phyloP scores from a whole-genome alignment of 2,113 vertebrate species.

The Percina caprodes region DNA sequence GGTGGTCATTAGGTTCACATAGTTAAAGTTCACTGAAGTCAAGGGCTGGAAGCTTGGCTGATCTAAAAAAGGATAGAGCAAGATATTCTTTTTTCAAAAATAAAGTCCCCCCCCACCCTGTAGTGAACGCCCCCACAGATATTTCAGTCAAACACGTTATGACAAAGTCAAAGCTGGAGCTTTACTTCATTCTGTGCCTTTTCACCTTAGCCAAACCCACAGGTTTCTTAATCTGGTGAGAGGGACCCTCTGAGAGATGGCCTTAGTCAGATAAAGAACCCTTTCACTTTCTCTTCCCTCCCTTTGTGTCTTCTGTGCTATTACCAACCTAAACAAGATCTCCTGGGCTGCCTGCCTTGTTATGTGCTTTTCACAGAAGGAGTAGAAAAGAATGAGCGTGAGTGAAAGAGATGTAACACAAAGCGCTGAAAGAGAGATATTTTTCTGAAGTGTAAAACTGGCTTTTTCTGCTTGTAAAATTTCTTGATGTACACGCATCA shows the following conservation, averaged over 20 bases:
- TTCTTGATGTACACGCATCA: conserved; percentile 29
- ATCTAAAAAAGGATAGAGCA: conserved; percentile 30
- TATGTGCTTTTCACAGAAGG: conserved; percentile 30
- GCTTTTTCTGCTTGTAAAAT: conserved; percentile 50
- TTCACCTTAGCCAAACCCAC: conserved; percentile 50
- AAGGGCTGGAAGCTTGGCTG: conserved; percentile 39
- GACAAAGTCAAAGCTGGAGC: conserved; percentile 22
- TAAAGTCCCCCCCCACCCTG: conserved; percentile 32
- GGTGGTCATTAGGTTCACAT: conserved; percentile 48
- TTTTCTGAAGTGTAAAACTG: conserved; percentile 32
- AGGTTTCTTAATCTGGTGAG: conserved; percentile 49
- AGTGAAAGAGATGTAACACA: conserved; percentile 37
- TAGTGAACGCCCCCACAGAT: conserved; percentile 42
- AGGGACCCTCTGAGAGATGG: conserved; percentile 43
- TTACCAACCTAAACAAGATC: conserved; percentile 55
- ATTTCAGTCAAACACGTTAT: conserved; percentile 33
- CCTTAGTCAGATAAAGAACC: conserved; percentile 43
- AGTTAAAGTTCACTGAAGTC: conserved; percentile 53
- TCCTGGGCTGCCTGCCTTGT: conserved; percentile 44
- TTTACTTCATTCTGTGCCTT: conserved; percentile 40
- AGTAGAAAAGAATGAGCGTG: conserved; percentile 6
- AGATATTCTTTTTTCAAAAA: conserved; percentile 24
- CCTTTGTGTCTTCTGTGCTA: conserved; percentile 39
- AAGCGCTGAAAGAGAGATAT: conserved; percentile 19
- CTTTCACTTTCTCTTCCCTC: conserved; percentile 39